Evolutionary conservation across 37 sponge, comb jelly and placozoan genomes (phyloP).

Genomic region (Cladorhizidae sp.): DNA sequence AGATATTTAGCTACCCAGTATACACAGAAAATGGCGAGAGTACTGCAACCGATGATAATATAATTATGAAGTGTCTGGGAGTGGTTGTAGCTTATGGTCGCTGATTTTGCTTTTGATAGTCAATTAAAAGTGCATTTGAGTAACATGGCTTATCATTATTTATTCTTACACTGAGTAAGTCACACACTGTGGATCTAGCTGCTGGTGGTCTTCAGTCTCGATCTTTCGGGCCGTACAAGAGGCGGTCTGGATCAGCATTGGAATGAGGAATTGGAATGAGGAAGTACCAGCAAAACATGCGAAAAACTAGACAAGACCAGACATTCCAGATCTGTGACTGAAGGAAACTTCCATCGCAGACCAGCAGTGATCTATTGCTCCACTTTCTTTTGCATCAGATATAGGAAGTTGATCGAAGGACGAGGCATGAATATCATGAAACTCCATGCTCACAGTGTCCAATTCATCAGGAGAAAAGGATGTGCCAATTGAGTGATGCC

Average conservation of each 20-base stretch:
- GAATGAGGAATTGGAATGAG: slow-evolving; percentile 43
- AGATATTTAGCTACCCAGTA: too few species aligned
- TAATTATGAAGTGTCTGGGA: too few species aligned
- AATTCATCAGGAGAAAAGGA: slow-evolving; percentile 28
- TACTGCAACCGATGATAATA: too few species aligned
- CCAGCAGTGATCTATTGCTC: slow-evolving; percentile 45
- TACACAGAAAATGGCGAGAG: too few species aligned
- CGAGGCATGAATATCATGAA: too few species aligned
- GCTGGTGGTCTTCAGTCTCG: slow-evolving; percentile 11
- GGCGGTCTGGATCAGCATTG: slow-evolving; percentile 36
- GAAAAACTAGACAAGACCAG: slow-evolving; percentile 10
- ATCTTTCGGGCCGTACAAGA: slow-evolving; percentile 40
- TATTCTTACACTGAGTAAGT: slow-evolving; percentile 16
- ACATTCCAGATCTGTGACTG: slow-evolving; percentile 26
- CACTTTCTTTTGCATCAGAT: slow-evolving; percentile 1
- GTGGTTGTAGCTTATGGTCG: too few species aligned
- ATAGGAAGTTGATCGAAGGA: neutral
- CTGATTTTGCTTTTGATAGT: slow-evolving; percentile 17
- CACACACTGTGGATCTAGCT: slow-evolving; percentile 10
- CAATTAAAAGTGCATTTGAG: neutral
- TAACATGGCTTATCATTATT: too few species aligned
- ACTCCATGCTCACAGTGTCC: slow-evolving; percentile 13
- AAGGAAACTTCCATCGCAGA: slow-evolving; percentile 10
- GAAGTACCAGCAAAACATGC: slow-evolving; percentile 22
- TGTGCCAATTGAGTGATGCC: slow-evolving; percentile 1